Percentiles rank a stretch among this genome's conserved stretches.
These are phyloP conservation scores for Drosophila athabasca DNA, from an alignment of 1,140 invertebrate species.

Conservation along the genomic window DNA sequence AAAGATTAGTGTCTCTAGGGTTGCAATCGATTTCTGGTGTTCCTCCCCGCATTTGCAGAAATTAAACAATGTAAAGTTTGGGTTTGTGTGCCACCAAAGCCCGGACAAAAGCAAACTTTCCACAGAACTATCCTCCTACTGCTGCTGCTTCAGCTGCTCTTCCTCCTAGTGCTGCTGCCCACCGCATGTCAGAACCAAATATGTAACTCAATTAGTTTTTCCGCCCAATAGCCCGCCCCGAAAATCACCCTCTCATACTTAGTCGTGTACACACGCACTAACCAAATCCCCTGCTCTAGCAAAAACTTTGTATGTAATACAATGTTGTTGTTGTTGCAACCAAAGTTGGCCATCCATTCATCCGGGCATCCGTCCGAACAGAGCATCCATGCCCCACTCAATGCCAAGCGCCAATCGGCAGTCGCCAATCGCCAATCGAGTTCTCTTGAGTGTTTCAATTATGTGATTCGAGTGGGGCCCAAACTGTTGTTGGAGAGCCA, in stretches of 20 bases:
- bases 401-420: constrained; percentile 14
- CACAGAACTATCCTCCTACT: constrained; percentile 17
- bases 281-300: constrained; percentile 6
- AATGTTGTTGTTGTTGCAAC: constrained; percentile 56
- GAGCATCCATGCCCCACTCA: constrained; percentile 8
- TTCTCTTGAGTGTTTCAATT: constrained; percentile 75
- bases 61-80: constrained; percentile 81
- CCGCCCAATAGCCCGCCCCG: constrained; percentile 15
- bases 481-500: constrained; percentile 25
- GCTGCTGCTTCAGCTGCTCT: too few relatives aligned
- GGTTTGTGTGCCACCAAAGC: constrained; percentile 38
- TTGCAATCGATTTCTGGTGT: constrained; percentile 72
- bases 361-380: not conserved
- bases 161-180: too few relatives aligned
- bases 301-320: constrained; percentile 64
- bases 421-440: constrained; percentile 28
- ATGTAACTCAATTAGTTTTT: constrained; percentile 82
- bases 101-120: constrained; percentile 62
- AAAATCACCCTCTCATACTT: too few relatives aligned
- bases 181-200: constrained; percentile 64
- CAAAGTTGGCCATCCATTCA: constrained; percentile 53
- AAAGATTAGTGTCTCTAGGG: constrained; percentile 70
- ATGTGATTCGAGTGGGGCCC: constrained; percentile 49
- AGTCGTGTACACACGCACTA: not conserved
- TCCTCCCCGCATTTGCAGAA: constrained; percentile 72